Percentiles rank a stretch among this genome's conserved stretches.
These are phyloP conservation scores for Heliconius himera DNA, from an alignment of 1,140 invertebrate genomes.

Conservation along the genomic window DNA sequence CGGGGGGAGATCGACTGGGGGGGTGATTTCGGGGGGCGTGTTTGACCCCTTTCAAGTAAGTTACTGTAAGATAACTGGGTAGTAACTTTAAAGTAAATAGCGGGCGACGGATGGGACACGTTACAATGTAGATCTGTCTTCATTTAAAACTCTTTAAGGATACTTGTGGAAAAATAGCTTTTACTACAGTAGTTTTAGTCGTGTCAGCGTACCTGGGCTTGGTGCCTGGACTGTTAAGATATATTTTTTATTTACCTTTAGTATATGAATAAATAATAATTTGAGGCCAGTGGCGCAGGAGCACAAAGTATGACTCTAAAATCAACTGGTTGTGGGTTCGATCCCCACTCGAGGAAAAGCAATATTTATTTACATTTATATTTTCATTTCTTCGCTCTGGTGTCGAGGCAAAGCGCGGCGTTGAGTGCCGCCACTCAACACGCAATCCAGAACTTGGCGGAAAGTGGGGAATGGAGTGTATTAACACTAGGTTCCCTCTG, in stretches of 20 bases:
- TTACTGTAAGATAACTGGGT: conserved; percentile 11
- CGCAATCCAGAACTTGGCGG: too few relatives aligned
- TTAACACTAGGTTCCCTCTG: too few relatives aligned
- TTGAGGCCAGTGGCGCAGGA: too few relatives aligned
- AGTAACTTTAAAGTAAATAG: conserved; percentile 18
- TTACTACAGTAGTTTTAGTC: not conserved
- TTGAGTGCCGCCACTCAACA: too few relatives aligned
- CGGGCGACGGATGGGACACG: conserved; percentile 16
- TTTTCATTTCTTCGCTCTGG: too few relatives aligned
- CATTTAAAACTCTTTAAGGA: conserved; percentile 8
- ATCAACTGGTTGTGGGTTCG: too few relatives aligned
- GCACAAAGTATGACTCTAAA: too few relatives aligned
- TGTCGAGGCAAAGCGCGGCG: too few relatives aligned
- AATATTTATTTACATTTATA: too few relatives aligned
- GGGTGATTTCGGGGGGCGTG: not conserved
- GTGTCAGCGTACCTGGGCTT: not conserved
- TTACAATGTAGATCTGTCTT: conserved; percentile 9
- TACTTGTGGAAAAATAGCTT: not conserved
- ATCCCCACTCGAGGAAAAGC: too few relatives aligned
- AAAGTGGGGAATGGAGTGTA: too few relatives aligned
- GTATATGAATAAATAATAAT: too few relatives aligned
- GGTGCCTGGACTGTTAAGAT: not conserved
- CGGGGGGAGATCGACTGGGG: not conserved
- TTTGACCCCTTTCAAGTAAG: not conserved
- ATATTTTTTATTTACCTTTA: not conserved